Percentiles rank a stretch among this genome's conserved stretches.
phyloP scores from a whole-genome alignment of 2,113 vertebrate species.

The Daboia siamensis region DNA sequence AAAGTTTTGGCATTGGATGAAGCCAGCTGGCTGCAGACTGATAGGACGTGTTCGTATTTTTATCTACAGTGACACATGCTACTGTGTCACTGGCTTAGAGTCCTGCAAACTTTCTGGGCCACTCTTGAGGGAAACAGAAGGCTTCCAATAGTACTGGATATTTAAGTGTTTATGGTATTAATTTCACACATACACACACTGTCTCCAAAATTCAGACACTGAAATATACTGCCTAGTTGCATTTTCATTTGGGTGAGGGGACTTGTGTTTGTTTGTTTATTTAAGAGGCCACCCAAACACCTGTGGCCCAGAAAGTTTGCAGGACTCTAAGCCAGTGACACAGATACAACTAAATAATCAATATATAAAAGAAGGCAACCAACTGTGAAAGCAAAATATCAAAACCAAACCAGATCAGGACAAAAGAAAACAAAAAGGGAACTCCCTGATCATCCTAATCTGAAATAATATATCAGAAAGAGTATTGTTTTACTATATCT shows the following conservation, averaged over 20 bases:
- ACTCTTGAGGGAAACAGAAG: not conserved
- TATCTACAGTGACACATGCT: constrained; percentile 16
- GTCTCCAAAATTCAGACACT: not conserved
- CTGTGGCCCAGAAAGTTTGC: too few relatives aligned
- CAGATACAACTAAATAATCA: not conserved
- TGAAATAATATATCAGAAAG: not conserved
- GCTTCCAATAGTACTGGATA: not conserved
- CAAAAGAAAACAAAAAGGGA: not conserved
- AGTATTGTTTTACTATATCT: not conserved
- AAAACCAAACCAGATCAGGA: not conserved
- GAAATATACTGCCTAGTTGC: not conserved
- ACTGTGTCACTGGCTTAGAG: not conserved
- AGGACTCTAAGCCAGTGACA: too few relatives aligned
- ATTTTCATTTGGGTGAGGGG: not conserved
- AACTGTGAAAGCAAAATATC: not conserved
- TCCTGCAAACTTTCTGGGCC: not conserved
- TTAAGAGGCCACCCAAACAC: not conserved
- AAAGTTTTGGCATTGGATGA: not conserved
- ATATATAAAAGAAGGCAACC: not conserved
- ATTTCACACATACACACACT: not conserved
- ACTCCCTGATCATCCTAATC: not conserved
- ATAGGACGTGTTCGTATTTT: constrained; percentile 15
- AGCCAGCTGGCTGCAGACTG: constrained; percentile 17
- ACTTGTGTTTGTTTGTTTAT: not conserved
- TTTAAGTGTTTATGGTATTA: not conserved